These are phyloP conservation scores for Anguilla megastoma DNA, from an alignment of 2,797 vertebrate genomes.

Conservation along the genomic window DNA sequence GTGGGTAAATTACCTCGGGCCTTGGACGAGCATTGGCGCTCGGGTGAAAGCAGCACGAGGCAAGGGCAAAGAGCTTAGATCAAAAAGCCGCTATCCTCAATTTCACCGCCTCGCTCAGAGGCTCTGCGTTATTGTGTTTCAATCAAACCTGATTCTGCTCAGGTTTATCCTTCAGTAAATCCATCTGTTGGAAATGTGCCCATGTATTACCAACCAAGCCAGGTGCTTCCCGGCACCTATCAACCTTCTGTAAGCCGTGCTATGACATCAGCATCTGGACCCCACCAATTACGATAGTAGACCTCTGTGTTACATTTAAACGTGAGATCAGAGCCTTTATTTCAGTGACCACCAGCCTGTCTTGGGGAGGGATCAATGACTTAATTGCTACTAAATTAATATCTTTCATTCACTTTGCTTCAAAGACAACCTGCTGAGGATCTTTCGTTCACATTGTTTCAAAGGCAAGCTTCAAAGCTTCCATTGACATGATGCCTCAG, in stretches of 20 bases:
- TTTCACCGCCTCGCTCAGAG: slow-evolving; percentile 41
- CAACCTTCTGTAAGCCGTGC: slow-evolving; percentile 36
- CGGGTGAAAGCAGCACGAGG: slow-evolving; percentile 35
- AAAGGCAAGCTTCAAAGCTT: neutral
- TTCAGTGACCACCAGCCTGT: neutral
- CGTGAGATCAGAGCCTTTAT: neutral
- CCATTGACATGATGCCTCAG: slow-evolving; percentile 4
- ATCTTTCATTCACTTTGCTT: neutral
- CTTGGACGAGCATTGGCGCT: slow-evolving; percentile 46
- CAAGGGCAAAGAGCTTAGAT: slow-evolving; percentile 42
- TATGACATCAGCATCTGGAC: slow-evolving; percentile 38
- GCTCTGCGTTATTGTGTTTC: slow-evolving; percentile 45
- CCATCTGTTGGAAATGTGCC: slow-evolving; percentile 42
- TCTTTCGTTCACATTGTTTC: slow-evolving; percentile 6
- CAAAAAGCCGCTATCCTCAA: slow-evolving; percentile 42
- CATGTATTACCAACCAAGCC: slow-evolving; percentile 31
- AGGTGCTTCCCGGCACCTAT: slow-evolving; percentile 30
- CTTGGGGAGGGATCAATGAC: neutral
- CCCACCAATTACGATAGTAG: neutral
- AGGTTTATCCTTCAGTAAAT: slow-evolving; percentile 38
- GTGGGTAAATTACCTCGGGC: slow-evolving; percentile 56
- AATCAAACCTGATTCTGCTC: slow-evolving; percentile 49
- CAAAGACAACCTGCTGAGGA: neutral
- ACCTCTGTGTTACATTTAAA: slow-evolving; percentile 18
- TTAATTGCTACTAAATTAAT: neutral